Conservation (phyloP, 2,888 invertebrate species). For the Microctonus aethiopoides region DNA sequence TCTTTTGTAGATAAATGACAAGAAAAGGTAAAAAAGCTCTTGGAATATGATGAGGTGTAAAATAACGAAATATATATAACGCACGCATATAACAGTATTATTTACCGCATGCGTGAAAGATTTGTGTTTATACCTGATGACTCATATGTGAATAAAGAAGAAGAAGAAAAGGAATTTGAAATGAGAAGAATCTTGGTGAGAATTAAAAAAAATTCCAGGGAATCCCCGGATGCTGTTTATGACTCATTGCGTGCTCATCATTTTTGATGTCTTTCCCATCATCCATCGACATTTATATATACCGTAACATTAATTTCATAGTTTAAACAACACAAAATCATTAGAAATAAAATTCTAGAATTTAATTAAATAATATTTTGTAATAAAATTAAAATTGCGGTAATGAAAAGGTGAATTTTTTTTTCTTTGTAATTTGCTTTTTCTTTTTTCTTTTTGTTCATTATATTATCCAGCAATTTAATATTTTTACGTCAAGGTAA, state of each 20-base stretch:
- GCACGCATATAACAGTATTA: too few relatives aligned
- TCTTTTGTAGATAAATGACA: too few relatives aligned
- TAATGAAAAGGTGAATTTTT: slow-evolving; percentile 10
- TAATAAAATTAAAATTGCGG: too few relatives aligned
- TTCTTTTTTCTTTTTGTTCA: slow-evolving; percentile 3
- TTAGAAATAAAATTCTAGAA: slow-evolving; percentile 5
- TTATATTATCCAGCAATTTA: slow-evolving; percentile 7
- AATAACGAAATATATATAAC: too few relatives aligned
- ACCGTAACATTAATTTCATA: too few relatives aligned
- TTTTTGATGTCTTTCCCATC: slow-evolving; percentile 14
- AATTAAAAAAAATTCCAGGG: slow-evolving; percentile 40
- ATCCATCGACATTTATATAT: slow-evolving; percentile 12
- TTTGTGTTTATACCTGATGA: slow-evolving; percentile 36
- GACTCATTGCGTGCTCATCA: slow-evolving; percentile 32
- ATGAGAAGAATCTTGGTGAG: background rate
- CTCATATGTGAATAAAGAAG: slow-evolving; percentile 28
- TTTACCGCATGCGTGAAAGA: background rate
- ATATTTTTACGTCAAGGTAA: slow-evolving; percentile 15
- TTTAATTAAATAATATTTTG: background rate
- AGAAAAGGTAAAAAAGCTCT: too few relatives aligned
- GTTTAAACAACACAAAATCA: too few relatives aligned
- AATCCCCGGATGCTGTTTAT: slow-evolving; percentile 38
- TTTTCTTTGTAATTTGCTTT: background rate
- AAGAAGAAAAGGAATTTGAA: background rate
- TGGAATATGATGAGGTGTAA: too few relatives aligned